Conservation (phyloP, 2,888 invertebrate genomes). For the Agrotis exclamationis region DNA sequence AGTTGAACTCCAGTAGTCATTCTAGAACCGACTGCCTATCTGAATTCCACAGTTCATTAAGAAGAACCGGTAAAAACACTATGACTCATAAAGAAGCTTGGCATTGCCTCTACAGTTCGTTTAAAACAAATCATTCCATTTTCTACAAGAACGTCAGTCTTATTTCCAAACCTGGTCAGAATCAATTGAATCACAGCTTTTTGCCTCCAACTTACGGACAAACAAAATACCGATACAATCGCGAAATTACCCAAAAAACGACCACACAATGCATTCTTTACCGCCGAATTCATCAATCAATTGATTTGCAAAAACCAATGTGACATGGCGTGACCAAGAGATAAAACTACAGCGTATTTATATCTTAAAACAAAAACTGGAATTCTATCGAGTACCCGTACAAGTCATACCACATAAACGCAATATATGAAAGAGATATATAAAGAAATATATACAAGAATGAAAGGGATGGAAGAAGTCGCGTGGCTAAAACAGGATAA, state of each 20-base stretch:
- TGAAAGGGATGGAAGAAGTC: constrained; percentile 59
- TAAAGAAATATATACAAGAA: constrained; percentile 11
- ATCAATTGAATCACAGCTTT: background rate
- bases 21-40: too few relatives aligned
- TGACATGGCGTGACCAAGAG: constrained; percentile 54
- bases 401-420: constrained; percentile 62
- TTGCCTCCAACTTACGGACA: background rate
- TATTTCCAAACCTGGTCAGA: background rate
- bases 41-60: too few relatives aligned
- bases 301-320: constrained; percentile 42
- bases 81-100: background rate
- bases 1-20: too few relatives aligned
- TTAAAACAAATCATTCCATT: background rate
- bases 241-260: constrained; percentile 16
- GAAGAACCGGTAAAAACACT: background rate
- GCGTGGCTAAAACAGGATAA: constrained; percentile 62
- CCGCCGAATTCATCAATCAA: constrained; percentile 47
- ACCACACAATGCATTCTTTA: constrained; percentile 44
- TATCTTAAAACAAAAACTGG: constrained; percentile 63
- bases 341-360: constrained; percentile 52
- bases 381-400: constrained; percentile 62
- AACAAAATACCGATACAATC: constrained; percentile 17
- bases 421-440: constrained; percentile 66
- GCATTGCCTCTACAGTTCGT: too few relatives aligned
- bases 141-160: background rate